Base-by-base conservation (phyloP, 2,888 invertebrate genomes). In the Drosophila lutescens region DNA sequence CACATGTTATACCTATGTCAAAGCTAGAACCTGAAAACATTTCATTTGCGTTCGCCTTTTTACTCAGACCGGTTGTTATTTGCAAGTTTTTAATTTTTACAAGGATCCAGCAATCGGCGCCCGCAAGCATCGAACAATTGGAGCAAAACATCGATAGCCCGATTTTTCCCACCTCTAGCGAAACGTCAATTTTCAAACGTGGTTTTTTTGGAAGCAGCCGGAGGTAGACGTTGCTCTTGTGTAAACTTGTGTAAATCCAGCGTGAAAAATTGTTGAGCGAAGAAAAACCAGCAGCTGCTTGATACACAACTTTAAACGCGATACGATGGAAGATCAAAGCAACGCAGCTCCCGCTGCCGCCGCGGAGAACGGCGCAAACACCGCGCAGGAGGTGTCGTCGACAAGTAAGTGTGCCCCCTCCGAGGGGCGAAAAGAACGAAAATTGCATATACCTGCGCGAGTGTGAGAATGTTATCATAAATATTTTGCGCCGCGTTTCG, bases 371-470 rank as follows among this genome's bases (percentile, higher is more conserved):
- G 88, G 87, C 77, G 84, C 88, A 76, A 85, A 75, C 80, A 88
- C 91, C 79, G 79, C 90, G 81, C 89, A 88, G 80, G 91, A 91
- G 90, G 91, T 91, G 80, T 90, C 91, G 62, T 91, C 91, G 78
- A 91, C 92, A 85, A 91, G 91, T 91, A 91, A 91, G 91, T 91
- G 59, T 60, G 77, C 47, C 56, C 50, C 54, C 6, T 17, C 32
- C 23, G 13, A n/a, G 53, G 59, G 36, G n/a, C 15, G 30, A 43
- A 40, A 36, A 50, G 47, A 57, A 30, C 44, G 55, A 58, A 56
- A 72, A 67, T 70, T 79, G 77, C 71, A 70, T 59, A 61, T 69
- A 72, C 65, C n/a, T 34, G 56, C 38, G 60, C 32, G 69, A 38
- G 65, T 74, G 74, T 71, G 56, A 46, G 51, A 65, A 72, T 70